phyloP scores from a whole-genome alignment of 2,797 vertebrate genomes.

The Myiothlypis chrysogaster region DNA sequence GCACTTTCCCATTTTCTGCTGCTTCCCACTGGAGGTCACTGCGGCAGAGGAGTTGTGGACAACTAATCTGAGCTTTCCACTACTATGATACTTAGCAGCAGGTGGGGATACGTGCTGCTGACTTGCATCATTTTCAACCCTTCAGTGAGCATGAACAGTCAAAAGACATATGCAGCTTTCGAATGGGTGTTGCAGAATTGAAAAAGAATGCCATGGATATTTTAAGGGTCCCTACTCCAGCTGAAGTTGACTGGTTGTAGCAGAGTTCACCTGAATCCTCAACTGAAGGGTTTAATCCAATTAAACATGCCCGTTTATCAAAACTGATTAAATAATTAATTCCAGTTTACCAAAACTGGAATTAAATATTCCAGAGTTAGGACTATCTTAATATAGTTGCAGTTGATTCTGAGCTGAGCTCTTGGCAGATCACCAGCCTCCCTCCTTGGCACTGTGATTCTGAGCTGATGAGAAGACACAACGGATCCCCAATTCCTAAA shows the following conservation, averaged over 20 bases:
- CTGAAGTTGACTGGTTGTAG: not conserved
- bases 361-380: not conserved
- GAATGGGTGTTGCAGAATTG: not conserved
- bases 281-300: not conserved
- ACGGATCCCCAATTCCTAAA: not conserved
- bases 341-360: not conserved
- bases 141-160: not conserved
- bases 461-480: not conserved
- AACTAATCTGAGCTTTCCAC: not conserved
- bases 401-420: not conserved
- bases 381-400: not conserved
- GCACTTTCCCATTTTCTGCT: not conserved
- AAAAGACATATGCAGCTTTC: not conserved
- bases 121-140: not conserved
- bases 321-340: not conserved
- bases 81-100: not conserved
- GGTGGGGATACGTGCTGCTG: not conserved
- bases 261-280: not conserved
- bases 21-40: slow-evolving; percentile 35
- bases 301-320: not conserved
- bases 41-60: not conserved
- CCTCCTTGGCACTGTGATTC: not conserved
- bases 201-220: not conserved
- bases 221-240: not conserved
- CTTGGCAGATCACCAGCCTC: not conserved